phyloP scores from a whole-genome alignment of 2,797 vertebrate species.

The Acrocephalus scirpaceus region DNA sequence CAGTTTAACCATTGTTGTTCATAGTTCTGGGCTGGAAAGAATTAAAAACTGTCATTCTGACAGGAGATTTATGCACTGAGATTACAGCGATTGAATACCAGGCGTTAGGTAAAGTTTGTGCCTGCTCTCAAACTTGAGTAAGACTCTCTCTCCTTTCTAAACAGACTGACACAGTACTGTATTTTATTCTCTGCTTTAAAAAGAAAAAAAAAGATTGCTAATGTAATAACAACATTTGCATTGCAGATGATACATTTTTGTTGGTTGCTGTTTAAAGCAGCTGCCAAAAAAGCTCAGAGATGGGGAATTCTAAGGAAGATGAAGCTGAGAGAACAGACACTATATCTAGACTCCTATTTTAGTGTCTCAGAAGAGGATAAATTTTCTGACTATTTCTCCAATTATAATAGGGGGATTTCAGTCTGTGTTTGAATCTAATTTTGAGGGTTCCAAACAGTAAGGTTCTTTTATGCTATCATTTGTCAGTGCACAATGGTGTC shows the following conservation, averaged over 20 bases:
- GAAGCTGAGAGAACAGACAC: neutral
- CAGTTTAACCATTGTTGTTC: slow-evolving; percentile 24
- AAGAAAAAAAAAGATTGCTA: neutral
- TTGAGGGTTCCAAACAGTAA: neutral
- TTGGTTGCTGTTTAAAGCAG: neutral
- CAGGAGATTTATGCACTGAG: neutral
- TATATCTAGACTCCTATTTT: neutral
- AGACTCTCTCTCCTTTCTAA: neutral
- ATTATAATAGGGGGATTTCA: neutral
- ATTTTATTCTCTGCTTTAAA: neutral
- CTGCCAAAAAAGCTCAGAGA: neutral
- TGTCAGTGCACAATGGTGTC: neutral
- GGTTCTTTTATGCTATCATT: neutral
- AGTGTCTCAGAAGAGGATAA: neutral
- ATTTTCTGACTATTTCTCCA: neutral
- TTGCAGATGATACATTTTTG: neutral
- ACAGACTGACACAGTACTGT: neutral
- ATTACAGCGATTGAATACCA: neutral
- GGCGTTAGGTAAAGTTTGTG: neutral
- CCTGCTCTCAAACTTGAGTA: neutral
- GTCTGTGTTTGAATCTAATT: neutral
- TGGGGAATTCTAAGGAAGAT: neutral
- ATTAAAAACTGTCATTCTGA: slow-evolving; percentile 25
- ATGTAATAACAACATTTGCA: neutral
- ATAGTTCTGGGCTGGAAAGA: neutral